Evolutionary conservation across 30 jellyfish, hydroid and myxozoan species (phyloP).

Genomic region (Aurelia sp.): DNA sequence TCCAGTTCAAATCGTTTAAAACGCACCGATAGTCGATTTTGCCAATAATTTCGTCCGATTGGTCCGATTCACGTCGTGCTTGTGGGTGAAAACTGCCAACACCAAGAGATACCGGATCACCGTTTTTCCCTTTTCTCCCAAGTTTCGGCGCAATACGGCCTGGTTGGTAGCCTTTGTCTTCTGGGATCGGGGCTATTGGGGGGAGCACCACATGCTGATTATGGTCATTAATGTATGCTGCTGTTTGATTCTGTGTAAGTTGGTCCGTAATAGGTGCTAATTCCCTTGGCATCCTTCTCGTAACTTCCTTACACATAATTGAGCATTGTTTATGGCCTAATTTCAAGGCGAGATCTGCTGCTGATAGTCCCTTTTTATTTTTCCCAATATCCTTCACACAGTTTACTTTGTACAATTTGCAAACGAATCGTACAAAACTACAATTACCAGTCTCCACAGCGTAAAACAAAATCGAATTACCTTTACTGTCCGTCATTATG

Average conservation of each 20-base stretch:
- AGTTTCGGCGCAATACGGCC: conserved; percentile 26
- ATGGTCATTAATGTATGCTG: conserved; percentile 22
- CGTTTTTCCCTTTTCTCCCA: conserved; percentile 7
- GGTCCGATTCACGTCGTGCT: conserved; percentile 30
- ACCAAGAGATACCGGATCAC: conserved; percentile 9
- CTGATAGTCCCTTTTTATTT: conserved; percentile 57
- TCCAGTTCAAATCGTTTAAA: conserved; percentile 50
- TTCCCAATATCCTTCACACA: conserved; percentile 58
- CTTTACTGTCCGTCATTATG: conserved; percentile 42
- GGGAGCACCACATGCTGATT: conserved; percentile 36
- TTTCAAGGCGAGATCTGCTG: conserved; percentile 71
- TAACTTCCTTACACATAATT: conserved; percentile 49
- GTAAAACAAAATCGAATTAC: conserved; percentile 61
- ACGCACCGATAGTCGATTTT: conserved; percentile 46
- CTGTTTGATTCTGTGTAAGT: not conserved
- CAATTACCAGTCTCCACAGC: conserved; percentile 68
- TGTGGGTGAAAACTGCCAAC: conserved; percentile 33
- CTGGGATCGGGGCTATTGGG: not conserved
- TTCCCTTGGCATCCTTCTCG: not conserved
- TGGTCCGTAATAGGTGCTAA: conserved; percentile 7
- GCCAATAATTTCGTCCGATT: conserved; percentile 62
- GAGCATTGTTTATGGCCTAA: conserved; percentile 70
- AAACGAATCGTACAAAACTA: conserved; percentile 59
- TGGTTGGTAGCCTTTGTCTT: conserved; percentile 34
- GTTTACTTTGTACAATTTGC: conserved; percentile 48